Conservation (phyloP, 2,888 invertebrate genomes). For the Temnothorax unifasciatus region DNA sequence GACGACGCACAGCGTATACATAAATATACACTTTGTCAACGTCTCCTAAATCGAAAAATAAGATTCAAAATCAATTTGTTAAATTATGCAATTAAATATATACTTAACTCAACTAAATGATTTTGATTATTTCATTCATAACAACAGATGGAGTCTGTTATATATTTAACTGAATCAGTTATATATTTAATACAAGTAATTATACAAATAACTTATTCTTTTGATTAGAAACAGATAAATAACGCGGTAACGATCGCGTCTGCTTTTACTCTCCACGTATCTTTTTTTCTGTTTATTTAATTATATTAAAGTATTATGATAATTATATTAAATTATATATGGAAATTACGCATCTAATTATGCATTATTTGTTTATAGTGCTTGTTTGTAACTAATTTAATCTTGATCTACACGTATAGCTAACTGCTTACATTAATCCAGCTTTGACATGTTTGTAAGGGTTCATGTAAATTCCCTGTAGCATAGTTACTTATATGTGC, state of each 20-base stretch:
- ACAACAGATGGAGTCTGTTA: background rate
- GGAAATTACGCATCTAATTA: background rate
- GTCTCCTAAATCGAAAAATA: background rate
- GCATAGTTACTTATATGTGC: slow-evolving; percentile 37
- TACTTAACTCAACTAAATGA: background rate
- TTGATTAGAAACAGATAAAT: background rate
- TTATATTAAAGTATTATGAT: background rate
- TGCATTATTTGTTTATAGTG: background rate
- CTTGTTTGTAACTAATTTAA: slow-evolving; percentile 25
- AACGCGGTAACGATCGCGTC: background rate
- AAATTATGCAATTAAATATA: background rate
- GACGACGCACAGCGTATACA: too few species aligned
- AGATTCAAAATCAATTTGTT: background rate
- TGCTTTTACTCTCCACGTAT: background rate
- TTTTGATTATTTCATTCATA: background rate
- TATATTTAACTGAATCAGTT: background rate
- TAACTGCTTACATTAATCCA: slow-evolving; percentile 40
- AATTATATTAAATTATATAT: background rate
- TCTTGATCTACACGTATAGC: slow-evolving; percentile 25
- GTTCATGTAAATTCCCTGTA: slow-evolving; percentile 41
- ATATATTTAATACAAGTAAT: too few species aligned
- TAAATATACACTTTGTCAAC: background rate
- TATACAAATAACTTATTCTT: too few species aligned
- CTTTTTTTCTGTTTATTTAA: background rate
- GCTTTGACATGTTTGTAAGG: slow-evolving; percentile 39